A percentile compares a stretch with the other conserved stretches of the same genome.
Conservation (phyloP, 2,797 vertebrate genomes). For the Heliangelus exortis region DNA sequence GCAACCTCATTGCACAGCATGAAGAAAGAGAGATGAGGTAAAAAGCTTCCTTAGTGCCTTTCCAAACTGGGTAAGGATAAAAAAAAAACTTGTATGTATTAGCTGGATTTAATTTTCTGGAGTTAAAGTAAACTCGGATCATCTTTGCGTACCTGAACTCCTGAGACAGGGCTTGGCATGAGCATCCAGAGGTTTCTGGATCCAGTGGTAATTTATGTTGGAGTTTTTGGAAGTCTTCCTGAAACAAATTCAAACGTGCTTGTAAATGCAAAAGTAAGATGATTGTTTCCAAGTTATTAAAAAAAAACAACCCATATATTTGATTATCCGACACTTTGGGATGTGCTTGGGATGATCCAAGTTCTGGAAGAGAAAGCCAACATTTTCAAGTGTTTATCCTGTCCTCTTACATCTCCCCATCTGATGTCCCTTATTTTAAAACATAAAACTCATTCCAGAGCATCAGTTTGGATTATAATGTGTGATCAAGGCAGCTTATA, state of each 20-base stretch:
- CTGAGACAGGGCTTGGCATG: not conserved
- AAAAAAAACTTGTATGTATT: too few species aligned
- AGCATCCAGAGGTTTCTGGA: not conserved
- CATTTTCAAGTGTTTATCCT: not conserved
- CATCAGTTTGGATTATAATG: not conserved
- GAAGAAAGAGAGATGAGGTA: conserved; percentile 98
- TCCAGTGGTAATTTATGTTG: not conserved
- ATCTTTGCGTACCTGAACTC: too few species aligned
- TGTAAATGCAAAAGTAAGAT: not conserved
- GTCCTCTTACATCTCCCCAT: not conserved
- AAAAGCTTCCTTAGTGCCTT: not conserved
- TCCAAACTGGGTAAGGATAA: not conserved
- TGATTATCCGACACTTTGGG: not conserved
- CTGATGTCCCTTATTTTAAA: not conserved
- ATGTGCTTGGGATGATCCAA: not conserved
- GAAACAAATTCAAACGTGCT: not conserved
- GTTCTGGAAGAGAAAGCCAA: not conserved
- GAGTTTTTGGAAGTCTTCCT: not conserved
- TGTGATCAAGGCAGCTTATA: not conserved
- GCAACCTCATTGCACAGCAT: conserved; percentile 96
- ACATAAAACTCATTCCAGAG: not conserved
- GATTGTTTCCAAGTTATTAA: not conserved
- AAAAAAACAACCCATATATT: not conserved
- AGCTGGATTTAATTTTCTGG: not conserved
- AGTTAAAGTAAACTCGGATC: not conserved